These are phyloP conservation scores for Kryphioiulus occultus DNA, from an alignment of 2,888 invertebrate species.

Conservation along the genomic window DNA sequence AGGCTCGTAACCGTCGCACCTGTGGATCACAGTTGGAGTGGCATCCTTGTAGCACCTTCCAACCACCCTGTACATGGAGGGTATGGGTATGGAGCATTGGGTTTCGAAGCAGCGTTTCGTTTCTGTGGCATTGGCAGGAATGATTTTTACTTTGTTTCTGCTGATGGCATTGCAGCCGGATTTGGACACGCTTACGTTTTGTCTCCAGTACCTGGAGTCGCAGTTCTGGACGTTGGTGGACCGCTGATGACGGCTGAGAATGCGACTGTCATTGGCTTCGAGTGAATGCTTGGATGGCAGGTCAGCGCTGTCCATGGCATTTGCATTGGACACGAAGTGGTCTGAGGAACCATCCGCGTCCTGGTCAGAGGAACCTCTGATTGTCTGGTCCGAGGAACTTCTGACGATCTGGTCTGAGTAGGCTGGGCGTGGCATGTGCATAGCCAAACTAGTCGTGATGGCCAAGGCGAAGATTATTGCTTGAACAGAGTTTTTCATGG, in stretches of 20 bases:
- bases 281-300: background rate
- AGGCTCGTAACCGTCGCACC: background rate
- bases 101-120: background rate
- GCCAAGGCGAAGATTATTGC: background rate
- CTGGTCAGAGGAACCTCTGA: no score
- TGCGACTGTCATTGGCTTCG: background rate
- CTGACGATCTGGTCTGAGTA: background rate
- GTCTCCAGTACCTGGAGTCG: background rate
- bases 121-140: background rate
- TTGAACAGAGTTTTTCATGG: background rate
- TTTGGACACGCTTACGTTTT: background rate
- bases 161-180: background rate
- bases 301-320: background rate
- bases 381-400: background rate
- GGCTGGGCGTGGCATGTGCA: background rate
- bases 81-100: background rate
- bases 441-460: background rate
- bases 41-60: constrained; percentile 12
- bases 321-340: no score
- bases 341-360: no score
- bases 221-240: background rate
- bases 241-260: background rate
- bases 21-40: background rate
- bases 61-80: background rate
- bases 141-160: background rate